Evolutionary conservation across 1,140 invertebrate species (phyloP).

Genomic region (Nasonia giraulti): DNA sequence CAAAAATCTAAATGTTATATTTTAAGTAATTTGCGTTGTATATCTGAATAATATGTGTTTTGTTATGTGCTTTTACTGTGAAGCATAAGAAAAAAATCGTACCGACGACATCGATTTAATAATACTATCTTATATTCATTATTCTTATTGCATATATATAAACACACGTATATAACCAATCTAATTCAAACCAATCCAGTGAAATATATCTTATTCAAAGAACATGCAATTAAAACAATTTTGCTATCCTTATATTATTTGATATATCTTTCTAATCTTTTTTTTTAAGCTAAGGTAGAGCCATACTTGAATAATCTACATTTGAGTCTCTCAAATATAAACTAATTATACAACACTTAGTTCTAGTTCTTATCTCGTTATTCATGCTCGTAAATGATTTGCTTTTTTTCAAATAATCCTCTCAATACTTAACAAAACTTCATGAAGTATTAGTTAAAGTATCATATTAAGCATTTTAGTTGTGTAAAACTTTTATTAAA

Average conservation of each 20-base stretch:
- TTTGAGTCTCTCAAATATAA: constrained; percentile 29
- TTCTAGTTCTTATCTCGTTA: neutral
- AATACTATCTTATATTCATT: constrained; percentile 51
- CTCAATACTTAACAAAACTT: neutral
- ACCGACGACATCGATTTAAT: constrained; percentile 41
- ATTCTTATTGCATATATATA: constrained; percentile 48
- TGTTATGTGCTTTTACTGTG: constrained; percentile 8
- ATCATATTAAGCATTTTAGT: constrained; percentile 6
- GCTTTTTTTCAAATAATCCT: neutral
- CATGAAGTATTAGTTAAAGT: neutral
- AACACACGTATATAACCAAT: constrained; percentile 41
- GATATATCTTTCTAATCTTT: constrained; percentile 26
- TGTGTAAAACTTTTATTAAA: constrained; percentile 12
- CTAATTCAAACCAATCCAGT: constrained; percentile 41
- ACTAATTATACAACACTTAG: neutral
- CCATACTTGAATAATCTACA: constrained; percentile 39
- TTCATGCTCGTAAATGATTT: neutral
- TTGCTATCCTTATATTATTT: constrained; percentile 29
- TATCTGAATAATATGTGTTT: constrained; percentile 20
- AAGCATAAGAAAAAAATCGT: constrained; percentile 31
- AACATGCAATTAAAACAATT: constrained; percentile 29
- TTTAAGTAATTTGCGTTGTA: constrained; percentile 8
- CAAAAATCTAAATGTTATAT: neutral
- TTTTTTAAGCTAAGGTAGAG: constrained; percentile 40
- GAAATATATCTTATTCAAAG: constrained; percentile 48